Percentiles rank a stretch among this genome's conserved stretches.
phyloP scores from a whole-genome alignment of 2,888 invertebrate genomes.

The Druceiella hillmani region DNA sequence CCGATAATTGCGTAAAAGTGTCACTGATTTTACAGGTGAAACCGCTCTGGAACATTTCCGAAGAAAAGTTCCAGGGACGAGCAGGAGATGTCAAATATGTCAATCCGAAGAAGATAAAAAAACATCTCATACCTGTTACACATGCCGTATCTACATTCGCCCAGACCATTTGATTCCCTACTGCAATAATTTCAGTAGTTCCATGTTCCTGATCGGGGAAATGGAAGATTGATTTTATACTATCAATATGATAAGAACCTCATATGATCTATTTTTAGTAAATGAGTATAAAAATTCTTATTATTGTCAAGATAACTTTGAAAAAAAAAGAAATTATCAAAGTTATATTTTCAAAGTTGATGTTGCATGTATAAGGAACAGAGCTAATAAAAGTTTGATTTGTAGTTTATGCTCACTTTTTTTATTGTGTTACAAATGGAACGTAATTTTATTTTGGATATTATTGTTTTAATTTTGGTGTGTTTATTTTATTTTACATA shows the following conservation, averaged over 20 bases:
- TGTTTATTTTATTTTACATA: too few species aligned
- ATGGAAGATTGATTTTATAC: slow-evolving; percentile 9
- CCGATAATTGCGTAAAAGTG: slow-evolving; percentile 12
- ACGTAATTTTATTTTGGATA: slow-evolving; percentile 7
- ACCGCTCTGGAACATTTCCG: slow-evolving; percentile 5
- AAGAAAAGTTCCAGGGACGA: slow-evolving; percentile 12
- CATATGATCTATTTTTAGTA: slow-evolving; percentile 13
- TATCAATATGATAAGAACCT: slow-evolving; percentile 12
- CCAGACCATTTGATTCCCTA: slow-evolving; percentile 11
- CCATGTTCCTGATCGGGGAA: slow-evolving; percentile 8
- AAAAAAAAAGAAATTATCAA: slow-evolving; percentile 13
- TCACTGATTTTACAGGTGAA: slow-evolving; percentile 9
- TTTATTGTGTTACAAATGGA: slow-evolving; percentile 5
- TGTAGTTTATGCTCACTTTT: slow-evolving; percentile 6
- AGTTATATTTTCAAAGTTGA: slow-evolving; percentile 14
- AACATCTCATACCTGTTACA: slow-evolving; percentile 12
- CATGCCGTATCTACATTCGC: slow-evolving; percentile 13
- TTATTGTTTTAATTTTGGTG: too few species aligned
- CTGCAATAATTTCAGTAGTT: slow-evolving; percentile 10
- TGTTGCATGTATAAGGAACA: slow-evolving; percentile 12
- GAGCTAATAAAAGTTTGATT: slow-evolving; percentile 11
- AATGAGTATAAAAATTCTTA: slow-evolving; percentile 15
- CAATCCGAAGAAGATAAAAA: slow-evolving; percentile 13
- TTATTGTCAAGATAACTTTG: slow-evolving; percentile 15
- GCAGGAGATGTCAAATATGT: slow-evolving; percentile 13